Conservation (phyloP, 2,888 invertebrate species). For the Nebria brevicollis region DNA sequence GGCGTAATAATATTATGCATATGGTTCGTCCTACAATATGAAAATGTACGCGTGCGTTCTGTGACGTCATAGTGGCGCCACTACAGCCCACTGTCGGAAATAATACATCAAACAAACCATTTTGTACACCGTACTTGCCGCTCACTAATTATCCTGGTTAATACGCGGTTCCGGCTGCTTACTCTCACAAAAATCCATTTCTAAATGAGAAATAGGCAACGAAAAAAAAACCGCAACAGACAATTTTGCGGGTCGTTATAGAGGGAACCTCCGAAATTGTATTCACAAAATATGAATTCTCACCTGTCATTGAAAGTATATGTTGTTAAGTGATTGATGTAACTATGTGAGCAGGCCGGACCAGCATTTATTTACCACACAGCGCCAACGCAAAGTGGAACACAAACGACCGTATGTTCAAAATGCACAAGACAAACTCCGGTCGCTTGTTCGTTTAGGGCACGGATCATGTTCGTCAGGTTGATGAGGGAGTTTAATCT, state of each 20-base stretch:
- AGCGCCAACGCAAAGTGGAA: background rate
- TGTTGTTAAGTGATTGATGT: slow-evolving; percentile 60
- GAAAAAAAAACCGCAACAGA: slow-evolving; percentile 27
- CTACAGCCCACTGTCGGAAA: slow-evolving; percentile 41
- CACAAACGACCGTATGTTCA: background rate
- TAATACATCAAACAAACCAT: slow-evolving; percentile 41
- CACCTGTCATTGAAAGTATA: slow-evolving; percentile 61
- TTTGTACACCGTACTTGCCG: slow-evolving; percentile 33
- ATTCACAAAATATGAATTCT: slow-evolving; percentile 52
- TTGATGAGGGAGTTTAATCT: too few relatives aligned
- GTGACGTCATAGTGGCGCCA: slow-evolving; percentile 26
- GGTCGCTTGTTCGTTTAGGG: background rate
- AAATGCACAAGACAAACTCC: background rate
- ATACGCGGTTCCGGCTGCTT: slow-evolving; percentile 41
- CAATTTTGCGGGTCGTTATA: slow-evolving; percentile 44
- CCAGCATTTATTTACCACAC: slow-evolving; percentile 53
- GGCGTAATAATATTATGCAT: background rate
- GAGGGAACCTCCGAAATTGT: slow-evolving; percentile 40
- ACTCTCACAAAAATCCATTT: slow-evolving; percentile 17
- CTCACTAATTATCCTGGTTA: slow-evolving; percentile 43
- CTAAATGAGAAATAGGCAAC: background rate
- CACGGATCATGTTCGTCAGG: too few relatives aligned
- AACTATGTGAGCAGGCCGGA: slow-evolving; percentile 50
- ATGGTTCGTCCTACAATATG: background rate
- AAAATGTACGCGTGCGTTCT: background rate